Percentiles rank a stretch among this genome's conserved stretches.
Evolutionary conservation across 1,140 invertebrate species (phyloP).

Genomic region (Scaptomyza pallida): DNA sequence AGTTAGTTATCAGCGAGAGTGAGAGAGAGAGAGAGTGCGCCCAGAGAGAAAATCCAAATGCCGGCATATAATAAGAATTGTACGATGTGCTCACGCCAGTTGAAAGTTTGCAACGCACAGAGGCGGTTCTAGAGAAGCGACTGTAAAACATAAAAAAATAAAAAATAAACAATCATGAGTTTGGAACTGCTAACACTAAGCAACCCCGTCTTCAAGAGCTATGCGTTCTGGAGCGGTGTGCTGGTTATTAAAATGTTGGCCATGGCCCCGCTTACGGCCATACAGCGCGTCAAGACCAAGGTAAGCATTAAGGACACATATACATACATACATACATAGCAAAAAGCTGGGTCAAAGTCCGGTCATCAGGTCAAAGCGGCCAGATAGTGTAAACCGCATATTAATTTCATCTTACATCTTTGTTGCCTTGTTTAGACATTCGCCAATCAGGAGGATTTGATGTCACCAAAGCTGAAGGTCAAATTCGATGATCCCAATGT

Average conservation of each 20-base stretch:
- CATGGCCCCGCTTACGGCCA: conserved; percentile 86
- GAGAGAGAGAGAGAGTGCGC: conserved; percentile 9
- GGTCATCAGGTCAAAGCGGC: conserved; percentile 19
- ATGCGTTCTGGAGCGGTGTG: conserved; percentile 86
- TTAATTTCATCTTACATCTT: neutral
- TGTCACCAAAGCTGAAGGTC: conserved; percentile 84
- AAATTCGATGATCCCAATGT: conserved; percentile 85
- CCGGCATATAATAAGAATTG: conserved; percentile 28
- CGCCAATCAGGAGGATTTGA: conserved; percentile 86
- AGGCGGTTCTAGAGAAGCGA: neutral
- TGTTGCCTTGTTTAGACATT: conserved; percentile 85
- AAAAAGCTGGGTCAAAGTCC: conserved; percentile 39
- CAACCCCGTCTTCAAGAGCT: conserved; percentile 85
- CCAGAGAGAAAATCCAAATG: neutral
- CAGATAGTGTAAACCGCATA: neutral
- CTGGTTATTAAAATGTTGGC: conserved; percentile 86
- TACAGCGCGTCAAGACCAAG: conserved; percentile 86
- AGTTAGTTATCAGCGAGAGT: conserved; percentile 10
- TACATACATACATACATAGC: neutral
- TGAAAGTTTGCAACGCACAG: conserved; percentile 20
- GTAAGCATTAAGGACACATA: conserved; percentile 76
- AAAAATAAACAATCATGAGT: conserved; percentile 44
- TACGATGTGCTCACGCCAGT: conserved; percentile 26
- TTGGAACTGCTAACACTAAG: conserved; percentile 67
- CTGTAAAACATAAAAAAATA: conserved; percentile 7